These are phyloP conservation scores for Carassius gibelio DNA, from an alignment of 2,113 vertebrate species.

Conservation along the genomic window DNA sequence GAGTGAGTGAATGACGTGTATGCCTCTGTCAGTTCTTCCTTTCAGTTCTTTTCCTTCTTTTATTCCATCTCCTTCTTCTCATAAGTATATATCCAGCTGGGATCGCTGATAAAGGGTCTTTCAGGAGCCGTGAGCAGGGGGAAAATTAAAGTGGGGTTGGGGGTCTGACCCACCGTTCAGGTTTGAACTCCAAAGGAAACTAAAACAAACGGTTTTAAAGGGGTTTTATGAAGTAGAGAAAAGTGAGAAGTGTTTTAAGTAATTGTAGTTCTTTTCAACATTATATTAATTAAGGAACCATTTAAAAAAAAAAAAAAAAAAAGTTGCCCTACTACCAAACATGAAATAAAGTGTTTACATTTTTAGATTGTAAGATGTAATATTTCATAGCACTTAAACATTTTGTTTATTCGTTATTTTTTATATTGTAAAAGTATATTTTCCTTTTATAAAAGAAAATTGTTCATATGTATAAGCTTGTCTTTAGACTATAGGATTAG, in stretches of 20 bases:
- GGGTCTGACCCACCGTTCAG: not conserved
- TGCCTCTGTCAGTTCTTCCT: slow-evolving; percentile 58
- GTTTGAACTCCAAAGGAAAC: not conserved
- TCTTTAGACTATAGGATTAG: not conserved
- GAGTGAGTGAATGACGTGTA: slow-evolving; percentile 71
- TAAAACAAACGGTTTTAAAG: not conserved
- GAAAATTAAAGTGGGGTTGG: not conserved
- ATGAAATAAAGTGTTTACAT: not conserved
- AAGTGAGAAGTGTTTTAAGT: no score
- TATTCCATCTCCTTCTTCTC: slow-evolving; percentile 65
- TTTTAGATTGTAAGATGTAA: not conserved
- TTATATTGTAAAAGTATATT: no score
- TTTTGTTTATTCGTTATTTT: no score
- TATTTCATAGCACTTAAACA: no score
- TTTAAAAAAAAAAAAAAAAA: not conserved
- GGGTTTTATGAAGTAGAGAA: not conserved
- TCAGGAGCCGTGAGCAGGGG: slow-evolving; percentile 3
- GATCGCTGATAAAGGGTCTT: slow-evolving; percentile 35
- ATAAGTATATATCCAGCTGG: slow-evolving; percentile 33
- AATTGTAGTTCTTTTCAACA: no score
- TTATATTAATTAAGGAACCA: no score
- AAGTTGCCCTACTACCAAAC: not conserved
- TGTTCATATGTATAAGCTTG: not conserved
- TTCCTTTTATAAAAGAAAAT: not conserved
- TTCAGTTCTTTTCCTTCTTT: slow-evolving; percentile 62